Evolutionary conservation across 2,888 invertebrate species (phyloP).

Genomic region (Drosophila testacea): DNA sequence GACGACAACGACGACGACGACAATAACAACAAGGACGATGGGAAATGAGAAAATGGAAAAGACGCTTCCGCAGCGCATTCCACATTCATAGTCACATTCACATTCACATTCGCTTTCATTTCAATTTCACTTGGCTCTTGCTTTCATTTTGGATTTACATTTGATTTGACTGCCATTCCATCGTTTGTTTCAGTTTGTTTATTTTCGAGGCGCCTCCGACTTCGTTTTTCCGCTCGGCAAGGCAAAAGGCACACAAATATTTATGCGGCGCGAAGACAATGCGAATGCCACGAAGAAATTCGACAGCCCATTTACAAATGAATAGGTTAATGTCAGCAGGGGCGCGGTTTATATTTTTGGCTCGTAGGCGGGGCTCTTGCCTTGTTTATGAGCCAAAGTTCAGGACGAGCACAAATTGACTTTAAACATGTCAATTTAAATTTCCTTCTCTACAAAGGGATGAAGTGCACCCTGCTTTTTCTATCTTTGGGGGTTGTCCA

Average conservation of each 20-base stretch:
- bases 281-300: constrained; percentile 57
- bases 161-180: constrained; percentile 72
- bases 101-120: constrained; percentile 66
- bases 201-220: constrained; percentile 33
- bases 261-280: constrained; percentile 70
- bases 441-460: constrained; percentile 21
- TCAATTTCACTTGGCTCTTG: constrained; percentile 75
- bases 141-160: constrained; percentile 80
- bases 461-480: constrained; percentile 2
- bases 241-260: constrained; percentile 79
- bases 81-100: constrained; percentile 38
- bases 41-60: constrained; percentile 48
- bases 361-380: constrained; percentile 27
- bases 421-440: constrained; percentile 78
- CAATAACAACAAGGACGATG: constrained; percentile 40
- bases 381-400: constrained; percentile 72
- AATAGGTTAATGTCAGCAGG: constrained; percentile 73
- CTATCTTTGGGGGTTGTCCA: constrained; percentile 8
- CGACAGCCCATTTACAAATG: constrained; percentile 80
- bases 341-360: constrained; percentile 1
- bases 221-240: constrained; percentile 74
- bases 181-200: constrained; percentile 42
- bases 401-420: constrained; percentile 66
- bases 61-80: constrained; percentile 46
- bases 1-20: constrained; percentile 18